phyloP scores from a whole-genome alignment of 2,797 vertebrate genomes.

The Sebastes hopkinsi region DNA sequence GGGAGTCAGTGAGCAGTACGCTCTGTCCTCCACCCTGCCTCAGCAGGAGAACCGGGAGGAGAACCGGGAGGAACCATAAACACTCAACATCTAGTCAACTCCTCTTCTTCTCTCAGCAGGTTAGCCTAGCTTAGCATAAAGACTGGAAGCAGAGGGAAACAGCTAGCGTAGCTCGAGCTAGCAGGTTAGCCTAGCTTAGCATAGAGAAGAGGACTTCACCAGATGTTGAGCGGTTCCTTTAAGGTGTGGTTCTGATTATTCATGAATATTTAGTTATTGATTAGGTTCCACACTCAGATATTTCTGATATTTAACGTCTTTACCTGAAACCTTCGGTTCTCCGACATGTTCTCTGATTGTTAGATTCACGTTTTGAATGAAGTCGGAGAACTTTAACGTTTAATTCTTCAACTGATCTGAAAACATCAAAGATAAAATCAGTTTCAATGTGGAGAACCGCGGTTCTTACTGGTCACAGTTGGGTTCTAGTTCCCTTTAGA shows the following conservation, averaged over 20 bases:
- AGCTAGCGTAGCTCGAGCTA: too few species aligned
- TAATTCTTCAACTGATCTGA: slow-evolving; percentile 2
- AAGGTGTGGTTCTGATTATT: not conserved
- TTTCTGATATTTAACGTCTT: not conserved
- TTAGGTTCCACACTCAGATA: not conserved
- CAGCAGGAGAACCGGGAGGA: slow-evolving; percentile 22
- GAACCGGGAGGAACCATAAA: slow-evolving; percentile 25
- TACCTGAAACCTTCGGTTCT: not conserved
- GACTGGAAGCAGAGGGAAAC: too few species aligned
- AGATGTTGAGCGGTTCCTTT: not conserved
- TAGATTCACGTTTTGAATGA: not conserved
- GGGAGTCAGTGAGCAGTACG: slow-evolving; percentile 53
- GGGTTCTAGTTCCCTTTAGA: too few species aligned
- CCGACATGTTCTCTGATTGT: not conserved
- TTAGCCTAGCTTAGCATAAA: too few species aligned
- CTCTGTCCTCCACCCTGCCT: slow-evolving; percentile 68
- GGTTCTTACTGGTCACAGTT: not conserved
- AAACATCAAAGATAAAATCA: not conserved
- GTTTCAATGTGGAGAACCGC: not conserved
- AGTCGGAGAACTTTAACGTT: not conserved
- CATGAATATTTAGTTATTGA: not conserved
- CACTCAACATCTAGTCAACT: not conserved
- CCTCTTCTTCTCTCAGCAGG: too few species aligned
- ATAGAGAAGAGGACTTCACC: not conserved
- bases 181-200: too few species aligned